A percentile compares a stretch with the other conserved stretches of the same genome.
Evolutionary conservation across 2,888 invertebrate genomes (phyloP).

Genomic region (Hydraecia micacea): DNA sequence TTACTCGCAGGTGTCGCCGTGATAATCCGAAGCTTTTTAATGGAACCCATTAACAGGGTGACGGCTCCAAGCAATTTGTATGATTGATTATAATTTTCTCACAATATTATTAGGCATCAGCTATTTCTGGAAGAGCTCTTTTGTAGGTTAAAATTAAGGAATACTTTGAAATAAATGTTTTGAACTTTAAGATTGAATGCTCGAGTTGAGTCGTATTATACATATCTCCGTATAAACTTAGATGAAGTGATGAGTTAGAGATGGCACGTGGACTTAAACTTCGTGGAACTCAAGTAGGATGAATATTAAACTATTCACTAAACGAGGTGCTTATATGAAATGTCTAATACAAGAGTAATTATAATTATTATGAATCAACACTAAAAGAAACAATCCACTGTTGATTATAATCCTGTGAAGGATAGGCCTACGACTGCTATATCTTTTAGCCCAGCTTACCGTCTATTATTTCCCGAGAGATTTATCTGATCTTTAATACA

Average conservation of each 20-base stretch:
- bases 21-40: constrained; percentile 56
- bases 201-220: background rate
- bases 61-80: constrained; percentile 45
- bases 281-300: background rate
- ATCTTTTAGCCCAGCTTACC: constrained; percentile 21
- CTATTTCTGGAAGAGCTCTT: constrained; percentile 29
- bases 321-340: background rate
- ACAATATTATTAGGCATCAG: constrained; percentile 33
- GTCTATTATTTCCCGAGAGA: constrained; percentile 32
- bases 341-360: too few relatives aligned
- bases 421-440: background rate
- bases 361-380: background rate
- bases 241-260: background rate
- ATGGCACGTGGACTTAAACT: background rate
- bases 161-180: background rate
- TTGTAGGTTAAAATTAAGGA: constrained; percentile 9
- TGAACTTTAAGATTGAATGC: constrained; percentile 14
- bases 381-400: too few relatives aligned
- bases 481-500: constrained; percentile 18
- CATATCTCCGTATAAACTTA: background rate
- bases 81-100: constrained; percentile 60
- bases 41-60: constrained; percentile 56
- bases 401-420: constrained; percentile 3
- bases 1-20: constrained; percentile 48
- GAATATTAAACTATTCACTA: background rate